A percentile compares a stretch with the other conserved stretches of the same genome.
phyloP scores from a whole-genome alignment of 2,113 vertebrate genomes.

The Pelecanus crispus region DNA sequence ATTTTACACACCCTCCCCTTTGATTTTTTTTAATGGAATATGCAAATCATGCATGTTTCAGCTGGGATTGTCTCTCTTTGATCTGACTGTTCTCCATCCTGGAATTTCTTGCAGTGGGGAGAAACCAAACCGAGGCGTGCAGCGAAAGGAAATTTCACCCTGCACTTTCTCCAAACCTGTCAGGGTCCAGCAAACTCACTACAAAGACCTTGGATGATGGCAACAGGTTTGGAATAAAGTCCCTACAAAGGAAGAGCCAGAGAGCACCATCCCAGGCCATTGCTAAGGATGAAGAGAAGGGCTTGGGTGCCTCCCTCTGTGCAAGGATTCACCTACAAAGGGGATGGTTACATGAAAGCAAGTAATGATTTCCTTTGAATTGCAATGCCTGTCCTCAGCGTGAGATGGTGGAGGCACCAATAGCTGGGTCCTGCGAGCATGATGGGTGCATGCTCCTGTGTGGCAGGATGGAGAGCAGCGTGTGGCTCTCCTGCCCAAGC shows the following conservation, averaged over 20 bases:
- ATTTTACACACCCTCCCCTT: conserved; percentile 60
- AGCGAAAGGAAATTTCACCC: background rate
- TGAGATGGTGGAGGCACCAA: background rate
- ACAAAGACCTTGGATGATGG: background rate
- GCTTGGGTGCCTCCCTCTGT: background rate
- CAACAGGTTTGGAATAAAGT: background rate
- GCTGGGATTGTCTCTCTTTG: conserved; percentile 54
- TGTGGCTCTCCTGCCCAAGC: background rate
- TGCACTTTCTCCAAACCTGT: background rate
- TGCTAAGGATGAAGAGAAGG: background rate
- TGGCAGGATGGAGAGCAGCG: background rate
- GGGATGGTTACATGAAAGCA: fast-evolving
- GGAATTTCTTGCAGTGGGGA: background rate
- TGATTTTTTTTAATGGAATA: conserved; percentile 59
- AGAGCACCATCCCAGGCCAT: background rate
- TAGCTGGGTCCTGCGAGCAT: fast-evolving
- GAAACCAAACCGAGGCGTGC: background rate
- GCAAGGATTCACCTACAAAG: background rate
- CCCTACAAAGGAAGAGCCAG: background rate
- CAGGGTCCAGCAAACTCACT: background rate
- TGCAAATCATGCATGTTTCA: conserved; percentile 39
- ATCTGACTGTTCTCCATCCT: conserved; percentile 33
- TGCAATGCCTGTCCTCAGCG: background rate
- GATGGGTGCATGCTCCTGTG: background rate
- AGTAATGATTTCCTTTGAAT: background rate